phyloP scores from a whole-genome alignment of 2,797 vertebrate genomes.

The Avahi laniger region DNA sequence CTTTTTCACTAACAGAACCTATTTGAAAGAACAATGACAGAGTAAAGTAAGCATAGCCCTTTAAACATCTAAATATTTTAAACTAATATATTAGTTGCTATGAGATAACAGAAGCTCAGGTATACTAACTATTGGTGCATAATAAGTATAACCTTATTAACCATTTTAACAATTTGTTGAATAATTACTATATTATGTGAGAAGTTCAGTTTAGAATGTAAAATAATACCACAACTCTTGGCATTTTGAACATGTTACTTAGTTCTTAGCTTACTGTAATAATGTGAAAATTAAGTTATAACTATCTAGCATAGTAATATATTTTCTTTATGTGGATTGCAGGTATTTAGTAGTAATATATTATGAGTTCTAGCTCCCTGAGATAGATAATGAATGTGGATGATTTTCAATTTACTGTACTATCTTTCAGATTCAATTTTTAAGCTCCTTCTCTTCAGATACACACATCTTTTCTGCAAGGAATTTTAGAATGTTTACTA shows the following conservation, averaged over 20 bases:
- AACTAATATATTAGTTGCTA: background rate
- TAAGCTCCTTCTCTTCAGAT: background rate
- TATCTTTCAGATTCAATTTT: background rate
- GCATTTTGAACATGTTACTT: background rate
- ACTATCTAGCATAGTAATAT: background rate
- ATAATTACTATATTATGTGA: conserved; percentile 2
- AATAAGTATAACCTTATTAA: background rate
- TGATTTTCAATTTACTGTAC: conserved; percentile 21
- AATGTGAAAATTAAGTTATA: conserved; percentile 14
- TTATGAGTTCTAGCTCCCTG: background rate
- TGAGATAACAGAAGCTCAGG: background rate
- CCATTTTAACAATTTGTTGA: background rate
- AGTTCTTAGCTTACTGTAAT: conserved; percentile 28
- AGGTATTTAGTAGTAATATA: background rate
- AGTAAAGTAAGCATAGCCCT: background rate
- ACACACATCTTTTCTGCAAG: background rate
- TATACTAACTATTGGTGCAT: background rate
- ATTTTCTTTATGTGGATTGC: background rate
- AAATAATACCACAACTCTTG: background rate
- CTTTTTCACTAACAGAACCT: background rate
- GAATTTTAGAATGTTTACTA: background rate
- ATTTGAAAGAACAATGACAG: conserved; percentile 15
- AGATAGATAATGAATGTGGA: background rate
- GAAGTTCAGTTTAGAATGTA: conserved; percentile 10
- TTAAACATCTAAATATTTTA: conserved; percentile 22